Evolutionary conservation across 2,113 vertebrate genomes (phyloP).

Genomic region (Anas platyrhynchos): DNA sequence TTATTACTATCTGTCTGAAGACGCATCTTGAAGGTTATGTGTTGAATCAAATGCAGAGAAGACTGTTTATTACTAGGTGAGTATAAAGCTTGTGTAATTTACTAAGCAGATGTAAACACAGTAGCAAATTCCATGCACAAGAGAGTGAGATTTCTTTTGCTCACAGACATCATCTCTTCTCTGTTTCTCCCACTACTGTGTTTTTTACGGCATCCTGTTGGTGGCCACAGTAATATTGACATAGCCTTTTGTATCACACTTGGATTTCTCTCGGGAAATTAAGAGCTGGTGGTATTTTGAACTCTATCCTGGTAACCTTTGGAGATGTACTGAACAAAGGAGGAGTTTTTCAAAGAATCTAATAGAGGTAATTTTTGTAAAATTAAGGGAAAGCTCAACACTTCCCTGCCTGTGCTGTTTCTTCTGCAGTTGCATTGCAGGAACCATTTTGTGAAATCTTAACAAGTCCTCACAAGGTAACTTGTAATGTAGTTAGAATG

Average conservation of each 20-base stretch:
- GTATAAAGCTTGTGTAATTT: not conserved
- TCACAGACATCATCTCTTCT: not conserved
- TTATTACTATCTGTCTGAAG: not conserved
- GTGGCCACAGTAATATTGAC: constrained; percentile 34
- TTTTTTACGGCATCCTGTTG: constrained; percentile 45
- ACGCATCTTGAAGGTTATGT: not conserved
- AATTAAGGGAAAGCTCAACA: not conserved
- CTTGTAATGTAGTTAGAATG: no score
- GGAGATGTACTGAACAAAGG: not conserved
- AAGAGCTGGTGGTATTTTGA: not conserved
- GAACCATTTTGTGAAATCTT: not conserved
- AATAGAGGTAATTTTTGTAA: not conserved
- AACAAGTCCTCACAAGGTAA: not conserved
- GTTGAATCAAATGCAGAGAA: not conserved
- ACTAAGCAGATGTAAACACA: not conserved
- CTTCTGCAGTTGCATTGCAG: not conserved
- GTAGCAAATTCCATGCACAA: not conserved
- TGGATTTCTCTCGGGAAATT: constrained; percentile 38
- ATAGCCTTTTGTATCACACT: not conserved
- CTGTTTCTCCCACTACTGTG: not conserved
- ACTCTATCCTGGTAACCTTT: constrained; percentile 31
- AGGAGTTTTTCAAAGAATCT: not conserved
- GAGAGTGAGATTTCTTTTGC: not conserved
- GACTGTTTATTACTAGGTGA: not conserved
- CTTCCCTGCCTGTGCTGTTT: not conserved